phyloP scores from a whole-genome alignment of 2,888 invertebrate genomes.

The Sphinx pinastri region DNA sequence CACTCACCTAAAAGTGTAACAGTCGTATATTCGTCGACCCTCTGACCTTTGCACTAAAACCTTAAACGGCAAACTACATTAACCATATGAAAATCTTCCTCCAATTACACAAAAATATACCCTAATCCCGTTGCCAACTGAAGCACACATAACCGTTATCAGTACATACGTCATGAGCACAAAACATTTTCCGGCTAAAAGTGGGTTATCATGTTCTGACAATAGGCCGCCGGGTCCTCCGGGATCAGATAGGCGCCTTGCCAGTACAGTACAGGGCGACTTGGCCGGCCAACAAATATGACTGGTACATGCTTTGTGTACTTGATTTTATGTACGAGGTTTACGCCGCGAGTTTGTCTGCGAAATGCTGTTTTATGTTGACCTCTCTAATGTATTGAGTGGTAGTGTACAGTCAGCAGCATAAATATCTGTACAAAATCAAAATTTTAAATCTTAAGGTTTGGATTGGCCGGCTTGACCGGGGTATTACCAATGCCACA shows the following conservation, averaged over 20 bases:
- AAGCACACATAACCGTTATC: constrained; percentile 50
- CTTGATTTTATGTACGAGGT: constrained; percentile 5
- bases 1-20: too few relatives aligned
- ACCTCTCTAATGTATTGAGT: too few relatives aligned
- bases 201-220: constrained; percentile 67
- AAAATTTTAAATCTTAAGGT: too few relatives aligned
- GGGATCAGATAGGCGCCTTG: constrained; percentile 72
- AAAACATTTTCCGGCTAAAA: constrained; percentile 63
- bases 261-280: constrained; percentile 56
- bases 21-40: not conserved
- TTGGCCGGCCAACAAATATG: constrained; percentile 60
- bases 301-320: constrained; percentile 30
- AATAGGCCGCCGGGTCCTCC: constrained; percentile 46
- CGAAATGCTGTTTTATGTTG: not conserved
- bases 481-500: too few relatives aligned
- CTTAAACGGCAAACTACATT: not conserved
- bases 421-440: too few relatives aligned
- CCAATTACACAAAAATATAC: constrained; percentile 23
- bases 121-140: constrained; percentile 25
- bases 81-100: not conserved
- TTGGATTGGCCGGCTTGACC: too few relatives aligned
- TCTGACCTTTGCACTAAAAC: not conserved
- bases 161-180: constrained; percentile 57
- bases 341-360: not conserved
- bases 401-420: too few relatives aligned